phyloP scores from a whole-genome alignment of 2,797 vertebrate genomes.

The Gila robusta region DNA sequence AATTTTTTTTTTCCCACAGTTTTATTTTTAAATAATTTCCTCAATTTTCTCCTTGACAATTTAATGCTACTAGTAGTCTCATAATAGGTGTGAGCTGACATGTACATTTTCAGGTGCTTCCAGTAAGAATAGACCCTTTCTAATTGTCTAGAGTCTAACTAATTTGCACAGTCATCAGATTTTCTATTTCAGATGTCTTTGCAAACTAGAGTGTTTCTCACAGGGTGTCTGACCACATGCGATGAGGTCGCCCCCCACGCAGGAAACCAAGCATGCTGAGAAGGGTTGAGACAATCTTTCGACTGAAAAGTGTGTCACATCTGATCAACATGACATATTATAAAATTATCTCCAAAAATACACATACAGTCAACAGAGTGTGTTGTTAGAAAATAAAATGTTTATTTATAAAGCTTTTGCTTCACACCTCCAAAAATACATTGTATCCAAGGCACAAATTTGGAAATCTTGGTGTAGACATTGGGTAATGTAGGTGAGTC shows the following conservation, averaged over 20 bases:
- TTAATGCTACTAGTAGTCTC: neutral
- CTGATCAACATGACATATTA: neutral
- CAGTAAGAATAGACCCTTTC: too few relatives aligned
- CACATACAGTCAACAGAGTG: neutral
- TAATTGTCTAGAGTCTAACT: neutral
- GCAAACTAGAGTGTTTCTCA: constrained; percentile 8
- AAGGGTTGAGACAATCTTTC: constrained; percentile 23
- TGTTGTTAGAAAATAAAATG: neutral
- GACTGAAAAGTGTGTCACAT: neutral
- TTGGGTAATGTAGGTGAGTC: constrained; percentile 18
- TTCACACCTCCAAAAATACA: constrained; percentile 21
- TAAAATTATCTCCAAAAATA: neutral
- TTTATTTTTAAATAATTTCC: neutral
- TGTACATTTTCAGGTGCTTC: neutral
- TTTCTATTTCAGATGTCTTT: neutral
- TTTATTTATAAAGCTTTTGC: neutral
- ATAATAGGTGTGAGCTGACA: neutral
- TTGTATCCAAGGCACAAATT: constrained; percentile 52
- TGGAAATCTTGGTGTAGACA: constrained; percentile 60
- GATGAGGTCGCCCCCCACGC: constrained; percentile 1
- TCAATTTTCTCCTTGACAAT: neutral
- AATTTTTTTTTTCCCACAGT: neutral
- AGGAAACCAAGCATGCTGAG: constrained; percentile 21
- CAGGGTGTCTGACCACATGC: constrained; percentile 29
- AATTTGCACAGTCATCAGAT: neutral